Conservation (phyloP, 2,113 vertebrate species). For the Microtus oregoni region DNA sequence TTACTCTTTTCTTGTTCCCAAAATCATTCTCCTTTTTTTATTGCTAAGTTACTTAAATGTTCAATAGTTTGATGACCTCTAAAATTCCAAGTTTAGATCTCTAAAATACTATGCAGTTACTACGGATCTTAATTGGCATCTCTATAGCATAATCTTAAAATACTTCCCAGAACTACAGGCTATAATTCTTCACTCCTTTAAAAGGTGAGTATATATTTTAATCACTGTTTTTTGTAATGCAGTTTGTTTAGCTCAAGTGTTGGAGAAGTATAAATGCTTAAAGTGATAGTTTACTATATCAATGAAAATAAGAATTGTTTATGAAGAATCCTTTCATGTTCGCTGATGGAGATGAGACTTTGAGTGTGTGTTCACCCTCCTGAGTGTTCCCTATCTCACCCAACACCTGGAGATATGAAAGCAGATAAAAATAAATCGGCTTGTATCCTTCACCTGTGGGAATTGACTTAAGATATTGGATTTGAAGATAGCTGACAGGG, state of each 20-base stretch:
- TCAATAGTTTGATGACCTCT: neutral
- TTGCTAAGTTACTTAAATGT: neutral
- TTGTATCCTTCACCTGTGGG: neutral
- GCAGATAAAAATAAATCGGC: conserved; percentile 37
- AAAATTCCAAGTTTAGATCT: neutral
- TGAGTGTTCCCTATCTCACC: neutral
- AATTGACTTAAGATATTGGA: neutral
- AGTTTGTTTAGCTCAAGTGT: neutral
- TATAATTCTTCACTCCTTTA: neutral
- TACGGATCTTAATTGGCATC: neutral
- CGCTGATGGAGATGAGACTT: conserved; percentile 42
- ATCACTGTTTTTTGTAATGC: neutral
- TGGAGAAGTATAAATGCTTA: neutral
- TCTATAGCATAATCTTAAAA: neutral
- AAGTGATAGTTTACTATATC: neutral
- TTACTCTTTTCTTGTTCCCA: neutral
- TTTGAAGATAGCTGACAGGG: neutral
- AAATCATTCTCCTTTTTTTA: neutral
- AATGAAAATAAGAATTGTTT: neutral
- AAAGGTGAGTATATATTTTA: neutral
- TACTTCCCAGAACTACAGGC: neutral
- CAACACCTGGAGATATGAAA: conserved; percentile 33
- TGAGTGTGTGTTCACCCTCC: neutral
- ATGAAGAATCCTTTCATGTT: neutral
- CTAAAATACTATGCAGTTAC: neutral